Evolutionary conservation across 2,797 vertebrate species (phyloP).

Genomic region (Chaetophractus vellerosus): DNA sequence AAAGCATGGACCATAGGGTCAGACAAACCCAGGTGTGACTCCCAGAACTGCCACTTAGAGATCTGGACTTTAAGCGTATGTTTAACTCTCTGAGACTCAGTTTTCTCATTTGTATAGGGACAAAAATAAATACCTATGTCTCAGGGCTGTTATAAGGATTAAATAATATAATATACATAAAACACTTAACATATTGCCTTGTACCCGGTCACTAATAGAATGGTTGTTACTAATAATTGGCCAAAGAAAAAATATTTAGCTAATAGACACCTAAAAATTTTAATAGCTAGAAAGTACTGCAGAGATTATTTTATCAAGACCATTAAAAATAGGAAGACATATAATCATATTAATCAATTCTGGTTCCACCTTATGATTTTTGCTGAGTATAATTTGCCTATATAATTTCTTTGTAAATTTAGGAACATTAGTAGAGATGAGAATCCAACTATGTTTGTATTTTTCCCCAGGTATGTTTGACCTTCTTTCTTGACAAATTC

Average conservation of each 20-base stretch:
- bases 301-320: conserved; percentile 54
- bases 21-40: background rate
- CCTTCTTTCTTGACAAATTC: conserved; percentile 62
- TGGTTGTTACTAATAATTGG: conserved; percentile 1
- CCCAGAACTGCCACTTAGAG: background rate
- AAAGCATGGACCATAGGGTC: background rate
- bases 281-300: conserved; percentile 43
- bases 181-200: background rate
- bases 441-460: conserved; percentile 20
- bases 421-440: background rate
- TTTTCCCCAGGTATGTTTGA: conserved; percentile 28
- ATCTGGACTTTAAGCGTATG: conserved; percentile 37
- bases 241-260: conserved; percentile 56
- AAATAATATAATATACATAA: background rate
- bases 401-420: background rate
- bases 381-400: conserved; percentile 38
- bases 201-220: conserved; percentile 6
- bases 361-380: conserved; percentile 4
- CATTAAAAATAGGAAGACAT: conserved; percentile 21
- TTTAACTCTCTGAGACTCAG: conserved; percentile 27
- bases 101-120: conserved; percentile 50
- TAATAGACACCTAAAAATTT: conserved; percentile 62
- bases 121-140: conserved; percentile 5
- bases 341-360: conserved; percentile 50
- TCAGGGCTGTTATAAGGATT: conserved; percentile 1